A percentile compares a stretch with the other conserved stretches of the same genome.
Evolutionary conservation across 2,888 invertebrate genomes (phyloP).

Genomic region (Stomorhina lunata): DNA sequence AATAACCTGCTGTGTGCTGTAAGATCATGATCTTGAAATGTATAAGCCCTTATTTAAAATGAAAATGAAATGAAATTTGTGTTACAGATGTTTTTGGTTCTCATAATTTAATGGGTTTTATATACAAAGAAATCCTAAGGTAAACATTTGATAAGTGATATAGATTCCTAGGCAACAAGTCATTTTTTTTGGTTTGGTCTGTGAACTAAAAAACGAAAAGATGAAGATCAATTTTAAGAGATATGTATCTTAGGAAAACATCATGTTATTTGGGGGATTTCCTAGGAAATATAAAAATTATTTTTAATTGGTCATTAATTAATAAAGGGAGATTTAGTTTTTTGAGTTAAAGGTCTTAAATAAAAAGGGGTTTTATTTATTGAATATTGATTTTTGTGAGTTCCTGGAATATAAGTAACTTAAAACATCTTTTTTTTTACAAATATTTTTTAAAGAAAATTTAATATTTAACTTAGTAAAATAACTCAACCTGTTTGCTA

Average conservation of each 20-base stretch:
- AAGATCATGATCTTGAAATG: constrained; percentile 64
- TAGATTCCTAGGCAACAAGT: constrained; percentile 39
- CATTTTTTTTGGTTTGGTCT: constrained; percentile 40
- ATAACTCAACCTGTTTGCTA: constrained; percentile 60
- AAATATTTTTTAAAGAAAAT: background rate
- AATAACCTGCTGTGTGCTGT: constrained; percentile 68
- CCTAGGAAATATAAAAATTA: constrained; percentile 29
- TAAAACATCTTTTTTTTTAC: constrained; percentile 18
- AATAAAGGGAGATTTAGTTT: constrained; percentile 19
- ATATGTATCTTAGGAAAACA: constrained; percentile 37
- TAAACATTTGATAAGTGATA: constrained; percentile 42
- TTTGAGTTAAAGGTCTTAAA: background rate
- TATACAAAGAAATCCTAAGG: background rate
- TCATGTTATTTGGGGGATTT: constrained; percentile 16
- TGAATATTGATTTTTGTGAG: constrained; percentile 51
- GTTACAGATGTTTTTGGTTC: constrained; percentile 73
- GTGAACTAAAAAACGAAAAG: constrained; percentile 1
- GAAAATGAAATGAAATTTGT: constrained; percentile 74
- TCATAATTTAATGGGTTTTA: constrained; percentile 53
- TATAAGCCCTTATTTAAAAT: constrained; percentile 61
- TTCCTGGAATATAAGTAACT: constrained; percentile 25
- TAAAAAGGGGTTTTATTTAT: constrained; percentile 52
- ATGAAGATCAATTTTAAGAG: constrained; percentile 25
- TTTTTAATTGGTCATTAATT: constrained; percentile 63
- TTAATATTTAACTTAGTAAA: constrained; percentile 41